Evolutionary conservation across 2,888 invertebrate genomes (phyloP).

Genomic region (Caenorhabditis sp.): DNA sequence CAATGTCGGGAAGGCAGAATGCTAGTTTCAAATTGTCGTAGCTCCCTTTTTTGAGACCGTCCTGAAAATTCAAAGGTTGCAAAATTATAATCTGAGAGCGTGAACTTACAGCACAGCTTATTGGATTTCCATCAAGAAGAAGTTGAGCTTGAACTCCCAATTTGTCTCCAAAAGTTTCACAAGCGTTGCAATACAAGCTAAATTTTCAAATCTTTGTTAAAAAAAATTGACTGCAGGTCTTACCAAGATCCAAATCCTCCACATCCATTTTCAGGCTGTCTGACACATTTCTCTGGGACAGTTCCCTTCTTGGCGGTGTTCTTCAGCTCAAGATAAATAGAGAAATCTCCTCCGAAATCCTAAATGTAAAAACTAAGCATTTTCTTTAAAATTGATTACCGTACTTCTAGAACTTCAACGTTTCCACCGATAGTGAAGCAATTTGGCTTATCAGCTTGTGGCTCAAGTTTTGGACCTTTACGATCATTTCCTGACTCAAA

Average conservation of each 20-base stretch:
- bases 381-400: too few relatives aligned
- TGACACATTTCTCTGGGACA: conserved; percentile 80
- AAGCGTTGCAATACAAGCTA: conserved; percentile 82
- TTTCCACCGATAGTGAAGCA: conserved; percentile 79
- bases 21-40: conserved; percentile 81
- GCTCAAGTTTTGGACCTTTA: conserved; percentile 78
- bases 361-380: too few relatives aligned
- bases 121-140: conserved; percentile 78
- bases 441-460: conserved; percentile 61
- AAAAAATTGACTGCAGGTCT: neutral
- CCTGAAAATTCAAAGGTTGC: too few relatives aligned
- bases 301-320: conserved; percentile 79
- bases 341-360: conserved; percentile 82
- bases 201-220: conserved; percentile 25
- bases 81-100: too few relatives aligned
- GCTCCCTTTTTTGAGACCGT: conserved; percentile 77
- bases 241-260: conserved; percentile 82
- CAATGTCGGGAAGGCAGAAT: conserved; percentile 81
- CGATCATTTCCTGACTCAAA: conserved; percentile 79
- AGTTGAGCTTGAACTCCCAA: conserved; percentile 80
- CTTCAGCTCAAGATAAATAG: conserved; percentile 80
- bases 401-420: conserved; percentile 78
- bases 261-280: conserved; percentile 79
- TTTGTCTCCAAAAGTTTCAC: conserved; percentile 76
- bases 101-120: conserved; percentile 74